phyloP scores from a whole-genome alignment of 2,888 invertebrate species.

The Mythimna loreyi region DNA sequence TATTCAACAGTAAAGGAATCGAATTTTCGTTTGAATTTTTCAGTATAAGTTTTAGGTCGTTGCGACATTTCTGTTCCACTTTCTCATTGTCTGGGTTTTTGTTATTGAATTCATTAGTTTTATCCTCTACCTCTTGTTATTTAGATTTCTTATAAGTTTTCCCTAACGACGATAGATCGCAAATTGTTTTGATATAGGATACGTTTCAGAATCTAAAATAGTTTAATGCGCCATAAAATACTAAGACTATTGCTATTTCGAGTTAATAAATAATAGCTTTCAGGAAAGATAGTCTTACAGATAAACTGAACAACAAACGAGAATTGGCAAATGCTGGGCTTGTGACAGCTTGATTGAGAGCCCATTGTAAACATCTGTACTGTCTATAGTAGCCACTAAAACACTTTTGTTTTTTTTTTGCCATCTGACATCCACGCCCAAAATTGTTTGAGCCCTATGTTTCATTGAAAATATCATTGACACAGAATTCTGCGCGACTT shows the following conservation, averaged over 20 bases:
- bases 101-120: not conserved
- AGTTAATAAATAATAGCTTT: conserved; percentile 53
- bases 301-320: conserved; percentile 52
- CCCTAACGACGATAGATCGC: not conserved
- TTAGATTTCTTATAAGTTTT: not conserved
- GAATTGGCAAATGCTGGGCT: conserved; percentile 63
- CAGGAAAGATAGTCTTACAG: conserved; percentile 59
- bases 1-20: conserved; percentile 12
- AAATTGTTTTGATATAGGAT: conserved; percentile 29
- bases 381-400: conserved; percentile 41
- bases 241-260: conserved; percentile 51
- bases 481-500: conserved; percentile 52
- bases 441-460: conserved; percentile 27
- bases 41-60: conserved; percentile 5
- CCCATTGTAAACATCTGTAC: conserved; percentile 58
- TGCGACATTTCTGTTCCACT: not conserved
- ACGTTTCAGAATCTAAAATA: conserved; percentile 36
- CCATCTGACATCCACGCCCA: conserved; percentile 41
- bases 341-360: conserved; percentile 61
- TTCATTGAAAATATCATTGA: conserved; percentile 60
- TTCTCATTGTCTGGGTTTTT: not conserved
- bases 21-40: conserved; percentile 14
- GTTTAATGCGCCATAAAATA: conserved; percentile 33
- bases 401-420: conserved; percentile 33
- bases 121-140: not conserved